phyloP scores from a whole-genome alignment of 2,113 vertebrate species.

The Rhombomys opimus region DNA sequence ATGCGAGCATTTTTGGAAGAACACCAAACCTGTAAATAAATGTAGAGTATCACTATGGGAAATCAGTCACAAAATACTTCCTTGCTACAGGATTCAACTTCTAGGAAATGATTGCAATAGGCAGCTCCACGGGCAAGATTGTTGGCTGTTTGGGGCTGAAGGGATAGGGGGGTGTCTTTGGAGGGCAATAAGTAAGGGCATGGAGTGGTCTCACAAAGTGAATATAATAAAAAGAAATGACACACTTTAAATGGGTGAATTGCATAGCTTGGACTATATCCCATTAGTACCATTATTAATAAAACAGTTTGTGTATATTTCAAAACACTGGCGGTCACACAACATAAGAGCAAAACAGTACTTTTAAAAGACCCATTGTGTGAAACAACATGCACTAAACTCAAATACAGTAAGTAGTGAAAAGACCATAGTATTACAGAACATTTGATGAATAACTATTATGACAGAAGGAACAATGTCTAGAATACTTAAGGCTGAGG shows the following conservation, averaged over 20 bases:
- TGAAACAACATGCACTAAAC: background rate
- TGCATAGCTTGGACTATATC: background rate
- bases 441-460: conserved; percentile 31
- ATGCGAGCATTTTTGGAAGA: background rate
- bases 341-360: background rate
- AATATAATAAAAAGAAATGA: background rate
- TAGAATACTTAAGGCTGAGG: background rate
- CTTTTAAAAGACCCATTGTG: background rate
- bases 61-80: background rate
- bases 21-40: background rate
- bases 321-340: background rate
- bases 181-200: background rate
- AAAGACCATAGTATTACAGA: background rate
- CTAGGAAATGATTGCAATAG: background rate
- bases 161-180: too few species aligned
- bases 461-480: conserved; percentile 7
- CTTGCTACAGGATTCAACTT: background rate
- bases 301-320: background rate
- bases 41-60: background rate
- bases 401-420: conserved; percentile 5
- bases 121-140: background rate
- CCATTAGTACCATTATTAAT: background rate
- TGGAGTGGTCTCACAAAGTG: background rate
- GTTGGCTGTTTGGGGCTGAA: background rate
- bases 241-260: background rate